These are phyloP conservation scores for Cylloceria caligata DNA, from an alignment of 2,888 invertebrate species.

Conservation along the genomic window DNA sequence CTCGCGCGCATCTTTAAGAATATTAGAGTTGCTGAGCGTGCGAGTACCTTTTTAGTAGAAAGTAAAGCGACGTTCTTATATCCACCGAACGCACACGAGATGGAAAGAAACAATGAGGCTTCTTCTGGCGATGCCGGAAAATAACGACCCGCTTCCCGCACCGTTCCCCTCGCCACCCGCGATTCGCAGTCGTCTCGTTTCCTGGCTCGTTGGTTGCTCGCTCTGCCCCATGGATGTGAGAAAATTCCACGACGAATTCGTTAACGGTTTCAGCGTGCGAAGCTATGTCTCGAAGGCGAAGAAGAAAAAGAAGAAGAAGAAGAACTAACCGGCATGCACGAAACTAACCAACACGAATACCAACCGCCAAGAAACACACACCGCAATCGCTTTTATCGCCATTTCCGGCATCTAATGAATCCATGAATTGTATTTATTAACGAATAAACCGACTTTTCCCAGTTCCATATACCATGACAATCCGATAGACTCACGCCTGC, in stretches of 20 bases:
- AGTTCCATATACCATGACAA: background rate
- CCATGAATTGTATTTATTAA: conserved; percentile 57
- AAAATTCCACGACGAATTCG: conserved; percentile 69
- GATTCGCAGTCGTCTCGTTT: conserved; percentile 28
- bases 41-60: conserved; percentile 71
- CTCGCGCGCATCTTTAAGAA: background rate
- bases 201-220: conserved; percentile 6
- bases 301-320: conserved; percentile 55
- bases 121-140: conserved; percentile 62
- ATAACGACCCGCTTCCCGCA: conserved; percentile 62
- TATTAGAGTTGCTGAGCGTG: conserved; percentile 54
- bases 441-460: conserved; percentile 37
- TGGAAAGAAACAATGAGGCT: conserved; percentile 32
- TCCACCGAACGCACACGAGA: conserved; percentile 19
- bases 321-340: conserved; percentile 41
- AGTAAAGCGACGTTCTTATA: conserved; percentile 67
- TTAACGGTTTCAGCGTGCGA: conserved; percentile 64
- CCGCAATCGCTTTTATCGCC: conserved; percentile 51
- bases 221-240: conserved; percentile 62
- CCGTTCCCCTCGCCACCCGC: conserved; percentile 60
- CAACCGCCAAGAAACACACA: conserved; percentile 8
- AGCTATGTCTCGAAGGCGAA: conserved; percentile 23
- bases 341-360: conserved; percentile 45
- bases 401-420: conserved; percentile 65
- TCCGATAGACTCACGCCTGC: background rate